Conservation (phyloP, 2,113 vertebrate genomes). For the Salminus brasiliensis region DNA sequence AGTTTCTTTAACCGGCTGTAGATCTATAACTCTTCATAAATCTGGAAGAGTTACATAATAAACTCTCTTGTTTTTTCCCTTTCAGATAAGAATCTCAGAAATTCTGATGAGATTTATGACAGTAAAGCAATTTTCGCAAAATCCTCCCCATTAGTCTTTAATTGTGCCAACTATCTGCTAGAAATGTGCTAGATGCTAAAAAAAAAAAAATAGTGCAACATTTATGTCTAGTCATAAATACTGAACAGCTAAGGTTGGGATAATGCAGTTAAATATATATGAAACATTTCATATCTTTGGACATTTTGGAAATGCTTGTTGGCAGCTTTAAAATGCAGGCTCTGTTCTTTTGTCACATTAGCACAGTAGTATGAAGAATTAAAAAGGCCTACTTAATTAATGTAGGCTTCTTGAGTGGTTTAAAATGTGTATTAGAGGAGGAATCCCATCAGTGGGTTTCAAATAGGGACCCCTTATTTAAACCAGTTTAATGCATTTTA, state of each 20-base stretch:
- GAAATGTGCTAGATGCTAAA: constrained; percentile 13
- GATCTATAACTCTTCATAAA: not conserved
- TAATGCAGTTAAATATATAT: not conserved
- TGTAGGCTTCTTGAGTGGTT: constrained; percentile 3
- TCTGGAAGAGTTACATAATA: constrained; percentile 1
- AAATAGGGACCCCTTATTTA: not conserved
- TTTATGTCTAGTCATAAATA: constrained; percentile 4
- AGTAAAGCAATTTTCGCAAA: constrained; percentile 5
- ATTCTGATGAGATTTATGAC: constrained; percentile 26
- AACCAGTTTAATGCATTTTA: not conserved
- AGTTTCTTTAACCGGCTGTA: not conserved
- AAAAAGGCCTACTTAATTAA: constrained; percentile 21
- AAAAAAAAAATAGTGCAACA: no score
- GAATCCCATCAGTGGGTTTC: not conserved
- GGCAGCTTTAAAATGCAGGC: not conserved
- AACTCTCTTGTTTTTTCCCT: constrained; percentile 17
- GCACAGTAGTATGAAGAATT: not conserved
- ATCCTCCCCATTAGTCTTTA: not conserved
- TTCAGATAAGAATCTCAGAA: not conserved
- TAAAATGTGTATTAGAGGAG: not conserved
- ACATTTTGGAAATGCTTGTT: not conserved
- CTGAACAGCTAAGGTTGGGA: constrained; percentile 8
- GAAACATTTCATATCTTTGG: not conserved
- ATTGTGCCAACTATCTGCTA: constrained; percentile 6
- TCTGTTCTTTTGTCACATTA: not conserved